Base-by-base conservation (phyloP, 2,888 invertebrate genomes). In the Actias luna region DNA sequence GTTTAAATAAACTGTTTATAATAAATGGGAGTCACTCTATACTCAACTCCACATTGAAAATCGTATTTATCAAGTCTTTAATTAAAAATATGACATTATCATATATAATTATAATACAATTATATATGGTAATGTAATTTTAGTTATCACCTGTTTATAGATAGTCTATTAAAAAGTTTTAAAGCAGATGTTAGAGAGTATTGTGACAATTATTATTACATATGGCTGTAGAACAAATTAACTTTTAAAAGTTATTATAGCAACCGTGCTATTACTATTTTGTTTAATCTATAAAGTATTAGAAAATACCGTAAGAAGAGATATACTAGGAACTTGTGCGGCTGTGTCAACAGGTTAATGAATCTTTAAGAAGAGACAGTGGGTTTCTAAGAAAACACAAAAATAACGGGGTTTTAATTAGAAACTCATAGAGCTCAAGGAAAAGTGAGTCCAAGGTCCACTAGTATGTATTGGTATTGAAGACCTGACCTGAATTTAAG, bases 61-160 rank as follows among this genome's bases (percentile, higher is more conserved):
- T 16, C 25, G 52, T 39, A n/a, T n/a, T 25, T 60, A 22, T 27
- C 4, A 14, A 35, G 7, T 25, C 16, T 8, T 57, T 22, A 31
- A 31, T 33, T 18, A n/a, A 8, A 58, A 33, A 58, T 29, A 58
- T 31, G 31, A 33, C 58, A 58, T 58, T n/a, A 18, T 58, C 18
- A n/a, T 33, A 31, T 22, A 33, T 14, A 58, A 35, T 58, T 50
- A 55, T 18, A 22, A 33, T 58, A 33, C 18, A 33, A 33, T 58
- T 58, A 18, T 58, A 18, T 42, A 31, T 58, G 31, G 1, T 58
- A 58, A 58, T 35, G 18, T 31, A 18, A 33, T 33, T 29, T 58
- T 58, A 5, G 14, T 58, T 58, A 58, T 29, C 31, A 58, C 29
- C 35, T 35, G 35, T 58, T 33, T 18, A 33, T 0, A 39, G n/a